Evolutionary conservation across 2,113 vertebrate species (phyloP).

Genomic region (Atlantisia rogersi): DNA sequence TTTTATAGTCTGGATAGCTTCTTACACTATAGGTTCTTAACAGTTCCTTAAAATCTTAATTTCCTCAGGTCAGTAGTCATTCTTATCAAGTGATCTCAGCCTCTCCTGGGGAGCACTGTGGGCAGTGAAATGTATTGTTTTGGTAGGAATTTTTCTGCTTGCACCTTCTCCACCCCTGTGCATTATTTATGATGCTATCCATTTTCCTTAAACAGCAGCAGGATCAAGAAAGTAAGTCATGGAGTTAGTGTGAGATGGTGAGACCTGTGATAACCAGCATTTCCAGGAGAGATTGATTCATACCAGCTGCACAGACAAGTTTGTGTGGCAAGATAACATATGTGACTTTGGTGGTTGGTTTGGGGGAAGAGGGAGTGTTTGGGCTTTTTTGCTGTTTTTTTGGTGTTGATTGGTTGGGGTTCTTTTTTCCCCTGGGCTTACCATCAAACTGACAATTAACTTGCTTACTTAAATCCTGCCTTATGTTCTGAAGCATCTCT

Average conservation of each 20-base stretch:
- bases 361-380: too few relatives aligned
- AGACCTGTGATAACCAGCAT: neutral
- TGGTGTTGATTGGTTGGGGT: neutral
- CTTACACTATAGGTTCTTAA: neutral
- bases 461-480: neutral
- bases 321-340: neutral
- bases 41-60: neutral
- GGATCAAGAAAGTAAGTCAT: neutral
- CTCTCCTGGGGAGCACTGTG: neutral
- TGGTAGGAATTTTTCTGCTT: neutral
- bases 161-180: neutral
- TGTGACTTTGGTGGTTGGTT: neutral
- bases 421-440: neutral
- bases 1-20: neutral
- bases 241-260: neutral
- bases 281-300: neutral
- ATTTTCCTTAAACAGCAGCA: neutral
- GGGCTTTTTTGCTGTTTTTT: neutral
- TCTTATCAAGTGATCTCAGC: neutral
- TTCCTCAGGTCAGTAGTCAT: neutral
- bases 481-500: neutral
- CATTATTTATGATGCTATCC: neutral
- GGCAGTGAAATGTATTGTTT: slow-evolving; percentile 25
- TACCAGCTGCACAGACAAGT: neutral
- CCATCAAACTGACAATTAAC: neutral